Evolutionary conservation across 1,140 invertebrate genomes (phyloP).

Genomic region (Drosophila pseudoobscura): DNA sequence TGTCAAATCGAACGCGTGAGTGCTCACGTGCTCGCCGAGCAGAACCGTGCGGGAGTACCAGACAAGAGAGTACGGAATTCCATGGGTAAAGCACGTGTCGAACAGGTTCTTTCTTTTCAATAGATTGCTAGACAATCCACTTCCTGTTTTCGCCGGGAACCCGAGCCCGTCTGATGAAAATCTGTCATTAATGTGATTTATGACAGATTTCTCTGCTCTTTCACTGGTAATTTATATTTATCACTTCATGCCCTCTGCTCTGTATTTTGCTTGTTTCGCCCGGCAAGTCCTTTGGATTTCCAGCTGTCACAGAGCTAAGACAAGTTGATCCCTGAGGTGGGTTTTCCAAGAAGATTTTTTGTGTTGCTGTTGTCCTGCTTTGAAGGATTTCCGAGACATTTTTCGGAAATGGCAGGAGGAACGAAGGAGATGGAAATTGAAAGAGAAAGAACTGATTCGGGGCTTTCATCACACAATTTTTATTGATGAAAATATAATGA

Average conservation of each 20-base stretch:
- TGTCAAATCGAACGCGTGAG: constrained; percentile 76
- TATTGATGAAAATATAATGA: too few species aligned
- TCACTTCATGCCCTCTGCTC: constrained; percentile 32
- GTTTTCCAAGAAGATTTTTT: constrained; percentile 9
- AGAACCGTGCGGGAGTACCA: constrained; percentile 3
- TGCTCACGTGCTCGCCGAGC: constrained; percentile 57
- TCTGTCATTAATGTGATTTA: constrained; percentile 64
- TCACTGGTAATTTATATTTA: constrained; percentile 58
- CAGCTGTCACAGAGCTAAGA: constrained; percentile 32
- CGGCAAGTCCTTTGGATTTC: constrained; percentile 17
- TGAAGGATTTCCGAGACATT: not conserved
- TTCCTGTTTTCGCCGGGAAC: constrained; percentile 19
- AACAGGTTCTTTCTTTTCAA: constrained; percentile 25
- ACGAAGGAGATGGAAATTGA: too few species aligned
- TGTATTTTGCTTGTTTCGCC: constrained; percentile 25
- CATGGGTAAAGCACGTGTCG: constrained; percentile 30
- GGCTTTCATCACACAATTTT: too few species aligned
- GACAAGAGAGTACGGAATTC: constrained; percentile 16
- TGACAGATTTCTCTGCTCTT: constrained; percentile 45
- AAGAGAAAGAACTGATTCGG: too few species aligned
- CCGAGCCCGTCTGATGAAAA: constrained; percentile 44
- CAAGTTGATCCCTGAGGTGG: constrained; percentile 27
- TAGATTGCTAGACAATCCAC: constrained; percentile 45
- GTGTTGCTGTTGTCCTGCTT: too few species aligned
- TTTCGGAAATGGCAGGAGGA: too few species aligned